Percentiles rank a stretch among this genome's conserved stretches.
These are phyloP conservation scores for Carcharodon carcharias DNA, from an alignment of 2,797 vertebrate genomes.

Conservation along the genomic window DNA sequence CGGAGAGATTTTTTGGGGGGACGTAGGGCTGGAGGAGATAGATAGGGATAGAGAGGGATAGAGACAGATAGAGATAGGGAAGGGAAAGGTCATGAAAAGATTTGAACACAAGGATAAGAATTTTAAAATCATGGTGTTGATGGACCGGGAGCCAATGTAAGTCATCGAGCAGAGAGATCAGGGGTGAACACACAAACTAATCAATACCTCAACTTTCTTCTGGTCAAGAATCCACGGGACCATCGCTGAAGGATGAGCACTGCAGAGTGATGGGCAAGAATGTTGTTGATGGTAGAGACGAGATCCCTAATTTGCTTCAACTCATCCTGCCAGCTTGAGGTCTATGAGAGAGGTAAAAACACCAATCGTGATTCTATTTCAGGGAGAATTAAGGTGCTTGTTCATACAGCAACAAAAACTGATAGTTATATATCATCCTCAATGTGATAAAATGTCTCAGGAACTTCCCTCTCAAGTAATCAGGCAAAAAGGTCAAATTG, in stretches of 20 bases:
- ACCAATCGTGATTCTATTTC: constrained; percentile 36
- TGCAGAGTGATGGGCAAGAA: constrained; percentile 58
- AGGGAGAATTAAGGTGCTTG: constrained; percentile 37
- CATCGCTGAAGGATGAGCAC: constrained; percentile 62
- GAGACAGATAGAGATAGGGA: not conserved
- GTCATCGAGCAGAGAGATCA: not conserved
- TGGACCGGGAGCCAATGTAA: not conserved
- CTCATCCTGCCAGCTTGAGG: constrained; percentile 52
- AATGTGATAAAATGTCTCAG: not conserved
- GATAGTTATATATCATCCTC: not conserved
- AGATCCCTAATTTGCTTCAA: constrained; percentile 48
- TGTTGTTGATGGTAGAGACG: constrained; percentile 56
- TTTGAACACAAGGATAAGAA: not conserved
- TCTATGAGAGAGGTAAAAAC: constrained; percentile 44
- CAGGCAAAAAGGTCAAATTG: not conserved
- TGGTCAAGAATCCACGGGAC: constrained; percentile 58
- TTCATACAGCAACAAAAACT: not conserved
- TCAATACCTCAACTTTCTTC: constrained; percentile 53
- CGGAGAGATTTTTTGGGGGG: too few relatives aligned
- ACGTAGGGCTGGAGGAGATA: too few relatives aligned
- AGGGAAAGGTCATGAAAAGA: not conserved
- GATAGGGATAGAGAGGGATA: too few relatives aligned
- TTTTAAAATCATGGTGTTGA: not conserved
- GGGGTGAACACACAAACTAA: not conserved
- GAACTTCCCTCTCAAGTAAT: not conserved